Evolutionary conservation across 2,888 invertebrate genomes (phyloP), one percentile per base, ranked within the genome.

Genomic region (Amblyjoppa fuscipennis): DNA sequence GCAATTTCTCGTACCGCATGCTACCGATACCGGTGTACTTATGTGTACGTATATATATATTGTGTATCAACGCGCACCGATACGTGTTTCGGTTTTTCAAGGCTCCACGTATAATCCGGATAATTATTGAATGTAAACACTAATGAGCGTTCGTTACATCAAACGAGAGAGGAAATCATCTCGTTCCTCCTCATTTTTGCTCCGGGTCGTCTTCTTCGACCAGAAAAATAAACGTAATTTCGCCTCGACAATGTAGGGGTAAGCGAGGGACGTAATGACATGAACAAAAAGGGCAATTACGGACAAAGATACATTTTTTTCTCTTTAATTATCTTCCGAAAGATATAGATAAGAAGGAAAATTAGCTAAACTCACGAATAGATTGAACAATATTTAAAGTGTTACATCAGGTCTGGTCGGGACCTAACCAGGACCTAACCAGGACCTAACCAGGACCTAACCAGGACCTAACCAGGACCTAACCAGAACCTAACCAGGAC

Each of bases 81-180:
- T 84, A 85, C 85, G 82, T 85, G 85, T 80, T 73, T 79, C 71
- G 38, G 73, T 85, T 85, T 85, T 85, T 85, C 73, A 83, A 71
- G 76, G 80, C 75, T 66, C 49, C 68, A 77, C 82, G 31, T 80
- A 84, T 61, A 83, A 80, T 69, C 66, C 51, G 82, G 83, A 85
- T 85, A 85, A 85, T 85, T 85, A 85, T 85, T 85, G 76, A 85
- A 85, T 85, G 85, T 85, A 80, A 85, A 85, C 85, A 85, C 82
- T 85, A 85, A 85, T 85, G 85, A 85, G 83, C 82, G 85, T 83
- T 83, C 82, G 79, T 85, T 83, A 85, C 76, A 45, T 73, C 41
- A 28, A 73, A 41, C 49, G 76, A 71, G 76, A 82, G 59, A 56
- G 82, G 38, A 80, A 80, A 76, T 83, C 59, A 11, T 83, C 78